phyloP scores from a whole-genome alignment of 2,113 vertebrate species.

The Anseranas semipalmata region DNA sequence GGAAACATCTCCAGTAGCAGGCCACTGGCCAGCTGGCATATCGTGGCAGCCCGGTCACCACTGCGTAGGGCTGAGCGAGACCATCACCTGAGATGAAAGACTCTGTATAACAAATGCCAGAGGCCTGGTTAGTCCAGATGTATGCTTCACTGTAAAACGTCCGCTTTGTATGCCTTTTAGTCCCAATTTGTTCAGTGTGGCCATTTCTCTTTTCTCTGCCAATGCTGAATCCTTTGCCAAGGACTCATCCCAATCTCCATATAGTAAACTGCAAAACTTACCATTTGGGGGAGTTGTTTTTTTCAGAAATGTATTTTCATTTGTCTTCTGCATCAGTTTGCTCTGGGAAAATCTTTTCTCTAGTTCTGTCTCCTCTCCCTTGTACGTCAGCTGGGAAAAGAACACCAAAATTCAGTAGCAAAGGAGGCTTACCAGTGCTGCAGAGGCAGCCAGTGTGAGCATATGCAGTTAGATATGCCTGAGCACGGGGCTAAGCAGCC shows the following conservation, averaged over 20 bases:
- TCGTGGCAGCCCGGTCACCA: neutral
- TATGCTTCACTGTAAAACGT: neutral
- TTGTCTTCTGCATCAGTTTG: neutral
- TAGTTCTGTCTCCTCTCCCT: neutral
- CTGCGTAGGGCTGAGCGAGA: neutral
- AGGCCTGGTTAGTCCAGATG: neutral
- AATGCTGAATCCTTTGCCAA: neutral
- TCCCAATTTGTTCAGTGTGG: neutral
- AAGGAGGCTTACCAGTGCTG: neutral
- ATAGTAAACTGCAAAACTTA: neutral
- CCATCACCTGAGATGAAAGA: neutral
- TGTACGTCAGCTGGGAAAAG: neutral
- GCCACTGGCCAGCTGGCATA: neutral
- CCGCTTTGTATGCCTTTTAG: neutral
- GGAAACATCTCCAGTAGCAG: neutral
- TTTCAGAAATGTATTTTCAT: neutral
- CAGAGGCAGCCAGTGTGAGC: fast-evolving
- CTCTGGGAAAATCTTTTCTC: neutral
- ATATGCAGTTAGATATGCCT: neutral
- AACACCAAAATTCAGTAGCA: neutral
- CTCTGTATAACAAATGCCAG: neutral
- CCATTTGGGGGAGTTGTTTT: neutral
- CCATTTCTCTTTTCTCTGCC: neutral
- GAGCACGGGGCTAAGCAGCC: neutral
- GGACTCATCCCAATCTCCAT: neutral